Percentiles rank a stretch among this genome's conserved stretches.
Conservation (phyloP, 2,888 invertebrate species). For the Hirtodrosophila cameraria region DNA sequence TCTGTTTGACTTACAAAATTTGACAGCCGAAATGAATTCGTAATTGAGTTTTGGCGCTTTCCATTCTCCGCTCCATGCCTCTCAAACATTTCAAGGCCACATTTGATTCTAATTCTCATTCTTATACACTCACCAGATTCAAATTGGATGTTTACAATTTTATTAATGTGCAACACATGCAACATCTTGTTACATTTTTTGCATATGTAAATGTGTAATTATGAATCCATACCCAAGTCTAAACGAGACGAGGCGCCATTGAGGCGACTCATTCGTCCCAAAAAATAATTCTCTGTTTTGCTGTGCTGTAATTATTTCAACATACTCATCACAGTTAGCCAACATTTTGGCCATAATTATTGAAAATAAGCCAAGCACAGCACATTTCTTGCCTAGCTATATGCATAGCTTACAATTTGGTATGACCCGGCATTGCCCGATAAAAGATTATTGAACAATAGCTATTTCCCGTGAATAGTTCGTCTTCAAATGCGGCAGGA, state of each 20-base stretch:
- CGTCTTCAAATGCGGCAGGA: too few relatives aligned
- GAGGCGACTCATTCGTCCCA: constrained; percentile 35
- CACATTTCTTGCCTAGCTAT: constrained; percentile 59
- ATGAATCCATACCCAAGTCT: background rate
- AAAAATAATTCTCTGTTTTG: constrained; percentile 23
- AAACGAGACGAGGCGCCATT: constrained; percentile 48
- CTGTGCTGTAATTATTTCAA: constrained; percentile 57
- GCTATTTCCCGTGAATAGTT: too few relatives aligned
- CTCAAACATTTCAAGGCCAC: constrained; percentile 9
- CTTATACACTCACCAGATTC: constrained; percentile 43
- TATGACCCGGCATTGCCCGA: too few relatives aligned
- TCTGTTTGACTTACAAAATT: constrained; percentile 54
- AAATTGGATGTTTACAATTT: constrained; percentile 50
- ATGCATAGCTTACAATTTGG: too few relatives aligned
- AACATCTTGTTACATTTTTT: constrained; percentile 34
- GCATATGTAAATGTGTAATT: constrained; percentile 59
- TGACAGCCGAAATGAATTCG: constrained; percentile 79
- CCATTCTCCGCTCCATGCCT: constrained; percentile 20
- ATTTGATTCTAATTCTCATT: constrained; percentile 23
- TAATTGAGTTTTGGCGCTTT: constrained; percentile 73
- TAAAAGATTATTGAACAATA: too few relatives aligned
- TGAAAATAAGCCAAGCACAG: constrained; percentile 66
- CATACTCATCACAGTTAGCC: constrained; percentile 56
- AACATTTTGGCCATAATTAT: constrained; percentile 60
- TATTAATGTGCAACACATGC: constrained; percentile 17